Base-by-base conservation (phyloP, 2,113 vertebrate species). In the Malurus cyaneus region DNA sequence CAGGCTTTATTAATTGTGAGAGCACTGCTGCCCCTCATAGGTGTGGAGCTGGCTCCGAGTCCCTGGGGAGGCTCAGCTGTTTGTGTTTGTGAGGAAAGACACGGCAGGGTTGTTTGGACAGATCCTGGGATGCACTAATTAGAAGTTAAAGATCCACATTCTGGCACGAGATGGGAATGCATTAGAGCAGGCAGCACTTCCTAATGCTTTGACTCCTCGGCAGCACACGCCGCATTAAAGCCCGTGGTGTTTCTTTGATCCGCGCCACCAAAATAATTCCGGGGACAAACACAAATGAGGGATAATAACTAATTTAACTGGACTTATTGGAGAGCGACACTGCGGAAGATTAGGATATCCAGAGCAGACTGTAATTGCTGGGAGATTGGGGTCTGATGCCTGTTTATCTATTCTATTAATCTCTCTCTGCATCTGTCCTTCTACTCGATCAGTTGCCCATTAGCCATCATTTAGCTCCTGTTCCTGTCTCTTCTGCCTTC, bases 261-360 rank as follows among this genome's bases (percentile, higher is more conserved):
- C 74, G 49, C 18, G 49, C 76, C 81, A 96, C 93, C 91, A 69
- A 90, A 94, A 87, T 94, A 65, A 95, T 96, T 89, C 86, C 88
- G 83, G 92, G 93, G 88, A 92, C 57, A 77, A 94, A 59, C 74
- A 91, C 86, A 95, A 97, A 95, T 54, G 92, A 95, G 84, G 92
- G 92, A 95, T 96, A 96, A 94, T 96, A 93, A 96, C 93, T 92
- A 95, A 96, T 94, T 94, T 95, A 92, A 73, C 94, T 93, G 95
- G 96, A 97, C 91, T 96, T 86, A 84, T 57, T 96, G 95, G 94
- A 92, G 77, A 93, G 74, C 5, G 5, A 92, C 88, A 82, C 88
- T 44, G 91, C 78, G 47, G 96, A 88, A 95, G 96, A 96, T 96
- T 82, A 96, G 87, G 88, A 60, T 97, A 84, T 93, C 93, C 74